Base-by-base conservation (phyloP, 2,888 invertebrate genomes). In the Cotesia congregata region DNA sequence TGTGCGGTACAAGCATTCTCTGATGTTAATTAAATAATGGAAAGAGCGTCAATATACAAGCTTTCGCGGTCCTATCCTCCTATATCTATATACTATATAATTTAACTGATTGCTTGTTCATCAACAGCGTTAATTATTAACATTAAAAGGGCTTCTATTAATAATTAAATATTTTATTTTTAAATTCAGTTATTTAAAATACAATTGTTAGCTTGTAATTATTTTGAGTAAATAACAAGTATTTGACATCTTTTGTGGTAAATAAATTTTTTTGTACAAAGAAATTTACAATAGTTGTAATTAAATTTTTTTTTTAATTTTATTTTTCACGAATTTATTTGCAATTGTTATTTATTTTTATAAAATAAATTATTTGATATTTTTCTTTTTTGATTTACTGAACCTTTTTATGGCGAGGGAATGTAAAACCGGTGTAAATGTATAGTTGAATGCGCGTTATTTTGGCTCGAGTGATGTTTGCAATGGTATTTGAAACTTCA, bases 11-110 rank as follows among this genome's bases (percentile, higher is more conserved):
- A 30, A 20, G 65, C 38, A 65, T 65, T 65, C 65, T 12, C 20
- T 65, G 30, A 65, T 65, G 65, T 65, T 65, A 38, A 65, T 65
- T 65, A 65, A 65, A 65, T 65, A 65, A 65, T 65, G 65, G 17
- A 65, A 30, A 65, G 65, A 65, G 65, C 65, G 65, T 65, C 65
- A 65, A 20, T 65, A 65, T 9, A 65, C 65, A 12, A 65, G 20
- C 38, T 38, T 65, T 30, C 30, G 38, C 65, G 30, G 38, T 50
- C 50, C 50, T 12, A 65, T 30, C 7, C 30, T 12, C 30, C 20
- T 12, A 65, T 65, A 65, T 30, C 65, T 30, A 38, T 65, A 65
- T 12, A 65, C 30, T 65, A 30, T 7, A 9, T 20, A 62, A 62
- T 62, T 62, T 62, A 62, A 17, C 20, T 62, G 62, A 62, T 62